Conservation (phyloP, 2,888 invertebrate genomes). For the Parelbella ahira region DNA sequence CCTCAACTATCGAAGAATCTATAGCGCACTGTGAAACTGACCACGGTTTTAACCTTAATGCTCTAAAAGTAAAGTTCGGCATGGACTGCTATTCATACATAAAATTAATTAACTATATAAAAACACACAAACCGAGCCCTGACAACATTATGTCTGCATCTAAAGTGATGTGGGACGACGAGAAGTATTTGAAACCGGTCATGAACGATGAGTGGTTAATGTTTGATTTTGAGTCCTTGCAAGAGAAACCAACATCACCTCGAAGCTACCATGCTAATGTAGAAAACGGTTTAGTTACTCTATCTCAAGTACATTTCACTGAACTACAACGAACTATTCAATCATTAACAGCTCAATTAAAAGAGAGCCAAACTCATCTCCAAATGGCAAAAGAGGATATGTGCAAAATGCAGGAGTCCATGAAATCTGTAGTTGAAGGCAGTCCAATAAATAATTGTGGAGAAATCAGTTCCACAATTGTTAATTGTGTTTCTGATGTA, state of each 20-base stretch:
- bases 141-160: constrained; percentile 76
- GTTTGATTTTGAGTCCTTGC: constrained; percentile 84
- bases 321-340: constrained; percentile 82
- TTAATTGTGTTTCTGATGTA: constrained; percentile 68
- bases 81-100: constrained; percentile 92
- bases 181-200: constrained; percentile 88
- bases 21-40: constrained; percentile 83
- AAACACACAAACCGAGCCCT: constrained; percentile 81
- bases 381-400: constrained; percentile 82
- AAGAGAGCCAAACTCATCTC: constrained; percentile 80
- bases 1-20: constrained; percentile 82
- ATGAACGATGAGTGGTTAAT: constrained; percentile 91
- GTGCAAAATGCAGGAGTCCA: constrained; percentile 80
- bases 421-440: constrained; percentile 77
- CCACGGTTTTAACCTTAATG: constrained; percentile 84
- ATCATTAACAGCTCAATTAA: constrained; percentile 76
- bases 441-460: constrained; percentile 36
- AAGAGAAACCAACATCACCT: constrained; percentile 58
- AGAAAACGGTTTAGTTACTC: constrained; percentile 81
- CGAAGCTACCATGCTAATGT: constrained; percentile 80
- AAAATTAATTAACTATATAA: constrained; percentile 90
- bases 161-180: constrained; percentile 85
- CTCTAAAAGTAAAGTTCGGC: constrained; percentile 84
- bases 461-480: constrained; percentile 37
- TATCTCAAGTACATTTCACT: constrained; percentile 81